Evolutionary conservation across 1,140 invertebrate genomes (phyloP), one percentile per base, ranked within the genome.

Genomic region (Polypedilum vanderplanki): DNA sequence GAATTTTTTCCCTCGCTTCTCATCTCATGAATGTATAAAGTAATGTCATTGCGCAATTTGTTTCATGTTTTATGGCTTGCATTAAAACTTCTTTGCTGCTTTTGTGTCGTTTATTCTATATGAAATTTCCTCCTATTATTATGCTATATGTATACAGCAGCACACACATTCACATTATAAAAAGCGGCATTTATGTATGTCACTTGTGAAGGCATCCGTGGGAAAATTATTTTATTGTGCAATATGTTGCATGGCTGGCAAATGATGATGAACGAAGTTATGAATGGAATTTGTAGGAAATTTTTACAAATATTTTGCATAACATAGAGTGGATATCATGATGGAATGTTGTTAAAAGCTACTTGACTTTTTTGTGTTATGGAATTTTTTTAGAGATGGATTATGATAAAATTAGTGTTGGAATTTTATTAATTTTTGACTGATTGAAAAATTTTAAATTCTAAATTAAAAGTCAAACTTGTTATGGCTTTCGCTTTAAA

Each of bases 1-100:
- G n/a, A 8, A n/a, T 57, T 57, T 15, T 57, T n/a, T 1, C 15
- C 12, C 46, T 15, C 46, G n/a, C n/a, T 57, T 57, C 10, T 57
- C n/a, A n/a, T n/a, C 46, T 57, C 10, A 12, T 57, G 41, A 57
- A 57, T 57, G 46, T 57, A 57, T 57, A 57, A 57, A 57, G 46
- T 57, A 57, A 57, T 57, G n/a, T 57, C 46, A 57, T 57, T 57
- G 46, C 12, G 46, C 46, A 57, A 57, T 57, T 57, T 57, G 46
- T 57, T 57, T 57, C 46, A 57, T 57, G 46, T 57, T 57, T 57
- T 57, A 57, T 57, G 46, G 46, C 46, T 57, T 57, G 46, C 46
- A 57, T 57, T 57, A 57, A 57, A 57, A 57, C 9, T 15, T 57
- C 8, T 9, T 46, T 15, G 2, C 15, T 46, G 12, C 46, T n/a